A percentile compares a stretch with the other conserved stretches of the same genome.
Evolutionary conservation across 35 echinoderm and acorn worm species (phyloP).

Genomic region (Nesometra sesokonis): DNA sequence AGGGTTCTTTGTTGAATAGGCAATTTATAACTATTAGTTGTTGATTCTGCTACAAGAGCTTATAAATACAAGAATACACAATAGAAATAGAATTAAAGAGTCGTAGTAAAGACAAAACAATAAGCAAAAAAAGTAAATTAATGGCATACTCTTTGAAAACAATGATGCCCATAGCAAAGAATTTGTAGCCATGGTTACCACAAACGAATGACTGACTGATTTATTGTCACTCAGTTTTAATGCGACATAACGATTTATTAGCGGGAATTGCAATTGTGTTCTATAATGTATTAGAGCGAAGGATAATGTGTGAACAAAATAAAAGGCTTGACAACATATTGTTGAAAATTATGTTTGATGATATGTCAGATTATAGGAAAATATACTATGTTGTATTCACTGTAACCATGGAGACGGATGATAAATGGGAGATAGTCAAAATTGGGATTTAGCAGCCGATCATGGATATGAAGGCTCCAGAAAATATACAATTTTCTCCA

Average conservation of each 20-base stretch:
- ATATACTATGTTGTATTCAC: no score
- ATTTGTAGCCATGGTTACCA: not conserved
- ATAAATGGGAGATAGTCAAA: no score
- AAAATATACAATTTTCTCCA: no score
- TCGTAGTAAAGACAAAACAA: not conserved
- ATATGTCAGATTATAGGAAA: not conserved
- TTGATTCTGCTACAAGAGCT: not conserved
- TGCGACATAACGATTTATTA: not conserved
- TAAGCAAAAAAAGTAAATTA: not conserved
- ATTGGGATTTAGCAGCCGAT: no score
- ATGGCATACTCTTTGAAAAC: not conserved
- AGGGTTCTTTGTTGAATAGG: not conserved
- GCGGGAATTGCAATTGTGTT: not conserved
- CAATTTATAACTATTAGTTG: not conserved
- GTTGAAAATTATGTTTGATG: not conserved
- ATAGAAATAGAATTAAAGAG: not conserved
- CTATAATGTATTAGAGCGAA: not conserved
- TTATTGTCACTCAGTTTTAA: not conserved
- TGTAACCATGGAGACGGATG: no score
- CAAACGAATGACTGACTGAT: not conserved
- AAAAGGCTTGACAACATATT: not conserved
- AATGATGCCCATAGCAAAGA: not conserved
- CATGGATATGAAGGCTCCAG: no score
- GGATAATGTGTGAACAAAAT: not conserved
- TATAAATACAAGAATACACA: not conserved